Base-by-base conservation (phyloP, 2,797 vertebrate species). In the Amazonetta brasiliensis region DNA sequence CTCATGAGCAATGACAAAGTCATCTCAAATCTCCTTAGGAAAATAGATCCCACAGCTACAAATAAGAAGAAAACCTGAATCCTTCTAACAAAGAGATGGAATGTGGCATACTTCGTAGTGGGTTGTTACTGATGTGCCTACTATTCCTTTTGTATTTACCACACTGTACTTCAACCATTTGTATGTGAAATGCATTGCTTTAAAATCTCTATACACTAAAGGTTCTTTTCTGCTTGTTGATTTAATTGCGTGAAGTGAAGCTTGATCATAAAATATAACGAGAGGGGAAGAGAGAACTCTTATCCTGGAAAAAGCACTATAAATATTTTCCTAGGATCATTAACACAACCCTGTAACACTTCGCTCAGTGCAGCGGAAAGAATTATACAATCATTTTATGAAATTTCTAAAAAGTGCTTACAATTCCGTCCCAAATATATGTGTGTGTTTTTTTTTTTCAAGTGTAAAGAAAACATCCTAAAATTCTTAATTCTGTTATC, bases 281-380 rank as follows among this genome's bases (percentile, higher is more conserved):
- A 87, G 84, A 88, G 64, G 43, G 73, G 68, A 82, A 52, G 62
- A 55, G 46, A 72, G 88, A 77, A 80, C 55, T 75, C 82, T 25
- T 37, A 58, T 6, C 23, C 72, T 95, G 88, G 94, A 87, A 96
- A 95, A 95, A 94, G 90, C 60, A 81, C 92, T 93, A 73, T 75
- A 96, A 95, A 93, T 91, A 78, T 94, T 91, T 93, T 73, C 87
- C 88, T 62, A 60, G 74, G 80, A 82, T 91, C 90, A 80, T 66
- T 78, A 94, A 80, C 59, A 69, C 81, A 93, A 81, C 88, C 72
- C 76, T 62, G 46, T 89, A 91, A 87, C 84, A 20, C 81, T 94
- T 96, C 71, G 31, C 55, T 62, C 26, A 2, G 2, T 52, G 68
- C 19, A 74, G 84, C 5, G 58, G 91, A 94, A 96, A 93, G 88